These are phyloP conservation scores for Acrossocheilus wenchowensis DNA, from an alignment of 2,797 vertebrate species.

Conservation along the genomic window DNA sequence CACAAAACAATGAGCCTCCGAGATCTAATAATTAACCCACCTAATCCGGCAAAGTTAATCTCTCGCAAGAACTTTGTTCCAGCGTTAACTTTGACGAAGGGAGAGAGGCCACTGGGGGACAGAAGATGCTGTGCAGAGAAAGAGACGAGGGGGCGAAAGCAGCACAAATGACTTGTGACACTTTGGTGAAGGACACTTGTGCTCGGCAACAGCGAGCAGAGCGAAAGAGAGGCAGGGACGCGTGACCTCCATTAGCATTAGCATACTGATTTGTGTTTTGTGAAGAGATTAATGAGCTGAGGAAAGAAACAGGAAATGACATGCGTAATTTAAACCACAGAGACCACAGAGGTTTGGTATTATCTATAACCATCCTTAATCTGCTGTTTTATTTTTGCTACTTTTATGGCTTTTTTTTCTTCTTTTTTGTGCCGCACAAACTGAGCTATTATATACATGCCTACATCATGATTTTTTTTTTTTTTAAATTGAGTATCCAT, in stretches of 20 bases:
- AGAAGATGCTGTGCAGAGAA: conserved; percentile 64
- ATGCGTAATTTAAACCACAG: conserved; percentile 60
- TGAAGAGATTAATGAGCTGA: conserved; percentile 65
- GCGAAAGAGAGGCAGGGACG: conserved; percentile 66
- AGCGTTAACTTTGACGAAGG: conserved; percentile 76
- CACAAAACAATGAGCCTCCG: conserved; percentile 84
- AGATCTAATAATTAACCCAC: conserved; percentile 87
- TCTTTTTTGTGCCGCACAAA: too few species aligned
- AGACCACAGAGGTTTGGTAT: conserved; percentile 57
- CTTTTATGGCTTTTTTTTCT: too few species aligned
- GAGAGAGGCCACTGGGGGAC: conserved; percentile 58
- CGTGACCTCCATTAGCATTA: conserved; percentile 65
- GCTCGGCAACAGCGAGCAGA: conserved; percentile 60
- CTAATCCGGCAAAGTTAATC: conserved; percentile 85
- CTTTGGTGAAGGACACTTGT: conserved; percentile 37
- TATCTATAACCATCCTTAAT: conserved; percentile 64
- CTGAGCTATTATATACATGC: not conserved
- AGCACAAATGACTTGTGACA: conserved; percentile 39
- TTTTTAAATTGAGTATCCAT: not conserved
- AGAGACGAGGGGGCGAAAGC: conserved; percentile 25
- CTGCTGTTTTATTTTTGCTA: conserved; percentile 40
- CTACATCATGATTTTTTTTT: not conserved
- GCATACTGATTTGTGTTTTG: conserved; percentile 70
- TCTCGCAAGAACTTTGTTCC: conserved; percentile 79
- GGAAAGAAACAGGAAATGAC: conserved; percentile 61